Evolutionary conservation across 2,113 vertebrate species (phyloP), one percentile per base, ranked within the genome.

Genomic region (Tonatia bakeri): DNA sequence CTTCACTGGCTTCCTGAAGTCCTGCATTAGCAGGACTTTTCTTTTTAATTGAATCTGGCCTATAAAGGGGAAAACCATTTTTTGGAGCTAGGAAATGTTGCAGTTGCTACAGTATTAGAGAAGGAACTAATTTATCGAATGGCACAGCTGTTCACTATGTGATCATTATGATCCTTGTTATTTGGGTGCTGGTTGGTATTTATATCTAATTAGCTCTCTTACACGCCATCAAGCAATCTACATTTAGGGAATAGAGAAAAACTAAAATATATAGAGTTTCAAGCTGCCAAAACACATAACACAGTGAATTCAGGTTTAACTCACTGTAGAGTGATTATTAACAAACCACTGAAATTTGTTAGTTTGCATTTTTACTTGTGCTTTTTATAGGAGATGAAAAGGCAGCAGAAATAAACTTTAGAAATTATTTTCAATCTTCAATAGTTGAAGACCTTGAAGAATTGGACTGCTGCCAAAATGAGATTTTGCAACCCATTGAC

Each of bases 131-230:
- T 97, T 97, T 97, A 95, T 98, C 52, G 90, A 98, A 96, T 90
- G 91, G 89, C 97, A 97, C 98, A 98, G 98, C 98, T 98, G 98
- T 95, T 98, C 97, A 61, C 94, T 98, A 94, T 96, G 93, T 95
- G 97, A 96, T 98, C 96, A 98, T 98, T 97, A 97, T 69, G 94
- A 98, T 94, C 86, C 92, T 98, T 98, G 98, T 98, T 98, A 97
- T 98, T 98, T 98, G 98, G 98, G 98, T 97, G 95, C 93, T 97
- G 94, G 93, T 97, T 97, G 97, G 87, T 98, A 98, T 98, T 98
- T 98, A 97, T 98, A 98, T 97, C 97, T 98, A 98, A 98, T 98
- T 98, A 98, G 96, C 95, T 98, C 89, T 96, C 82, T 98, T 98
- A 95, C 80, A 96, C 52, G 90, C 92, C 96, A 98, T 96, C 96